phyloP scores from a whole-genome alignment of 2,888 invertebrate genomes.

The Hecatera dysodea region DNA sequence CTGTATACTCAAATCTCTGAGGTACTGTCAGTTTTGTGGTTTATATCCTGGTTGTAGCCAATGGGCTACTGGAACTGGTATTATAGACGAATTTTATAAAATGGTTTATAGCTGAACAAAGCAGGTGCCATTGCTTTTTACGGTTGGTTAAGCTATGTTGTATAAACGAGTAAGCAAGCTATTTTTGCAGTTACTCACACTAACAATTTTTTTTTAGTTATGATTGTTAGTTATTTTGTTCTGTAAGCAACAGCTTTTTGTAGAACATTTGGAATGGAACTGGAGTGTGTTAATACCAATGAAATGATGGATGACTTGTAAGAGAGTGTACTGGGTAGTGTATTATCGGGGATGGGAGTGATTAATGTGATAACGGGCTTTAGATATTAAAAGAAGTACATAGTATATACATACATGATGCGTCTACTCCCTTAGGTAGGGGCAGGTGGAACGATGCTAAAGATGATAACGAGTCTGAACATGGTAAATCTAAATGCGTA shows the following conservation, averaged over 20 bases:
- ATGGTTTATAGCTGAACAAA: conserved; percentile 23
- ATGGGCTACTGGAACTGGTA: conserved; percentile 31
- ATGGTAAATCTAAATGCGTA: neutral
- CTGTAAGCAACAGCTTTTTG: conserved; percentile 8
- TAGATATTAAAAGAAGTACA: neutral
- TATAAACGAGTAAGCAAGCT: conserved; percentile 14
- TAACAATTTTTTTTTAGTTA: neutral
- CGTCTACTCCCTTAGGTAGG: neutral
- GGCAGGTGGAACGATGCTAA: neutral
- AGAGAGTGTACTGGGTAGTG: neutral
- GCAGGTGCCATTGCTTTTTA: conserved; percentile 51
- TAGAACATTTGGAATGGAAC: neutral
- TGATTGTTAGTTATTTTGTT: conserved; percentile 1
- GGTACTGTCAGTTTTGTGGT: too few relatives aligned
- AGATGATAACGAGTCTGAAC: neutral
- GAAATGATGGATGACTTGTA: neutral
- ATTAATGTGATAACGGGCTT: neutral
- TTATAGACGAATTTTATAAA: conserved; percentile 24
- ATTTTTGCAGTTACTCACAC: neutral
- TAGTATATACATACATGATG: too few relatives aligned
- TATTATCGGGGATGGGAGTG: neutral
- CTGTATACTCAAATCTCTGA: too few relatives aligned
- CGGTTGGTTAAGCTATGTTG: conserved; percentile 28
- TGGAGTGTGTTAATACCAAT: neutral
- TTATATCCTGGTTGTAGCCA: conserved; percentile 14